phyloP scores from a whole-genome alignment of 2,113 vertebrate species.

The Numenius arquata region DNA sequence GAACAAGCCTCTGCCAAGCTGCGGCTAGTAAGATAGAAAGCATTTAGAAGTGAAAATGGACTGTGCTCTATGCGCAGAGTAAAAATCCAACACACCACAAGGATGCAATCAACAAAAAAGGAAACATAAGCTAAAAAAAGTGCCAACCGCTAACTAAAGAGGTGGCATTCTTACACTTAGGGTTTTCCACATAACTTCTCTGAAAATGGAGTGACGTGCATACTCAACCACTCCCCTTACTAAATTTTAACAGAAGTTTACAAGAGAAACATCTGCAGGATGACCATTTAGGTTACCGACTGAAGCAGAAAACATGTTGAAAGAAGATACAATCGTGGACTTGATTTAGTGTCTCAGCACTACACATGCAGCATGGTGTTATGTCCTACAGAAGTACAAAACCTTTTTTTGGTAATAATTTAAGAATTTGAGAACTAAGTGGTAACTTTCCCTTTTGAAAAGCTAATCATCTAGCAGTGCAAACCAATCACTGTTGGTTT shows the following conservation, averaged over 20 bases:
- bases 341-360: not conserved
- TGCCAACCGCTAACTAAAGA: not conserved
- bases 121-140: accelerated
- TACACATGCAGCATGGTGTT: accelerated
- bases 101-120: not conserved
- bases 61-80: accelerated
- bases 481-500: not conserved
- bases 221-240: not conserved
- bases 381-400: not conserved
- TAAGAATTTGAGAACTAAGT: not conserved
- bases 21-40: constrained; percentile 79
- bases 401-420: not conserved
- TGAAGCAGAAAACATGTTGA: not conserved
- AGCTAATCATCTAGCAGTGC: too few species aligned
- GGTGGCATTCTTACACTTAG: not conserved
- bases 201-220: accelerated
- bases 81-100: accelerated
- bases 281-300: not conserved
- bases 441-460: not conserved
- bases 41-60: not conserved
- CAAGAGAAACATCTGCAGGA: not conserved
- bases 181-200: not conserved
- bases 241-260: not conserved
- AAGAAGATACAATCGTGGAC: accelerated
- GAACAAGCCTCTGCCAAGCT: constrained; percentile 99